Conservation (phyloP, 2,113 vertebrate genomes). For the Uria aalge region DNA sequence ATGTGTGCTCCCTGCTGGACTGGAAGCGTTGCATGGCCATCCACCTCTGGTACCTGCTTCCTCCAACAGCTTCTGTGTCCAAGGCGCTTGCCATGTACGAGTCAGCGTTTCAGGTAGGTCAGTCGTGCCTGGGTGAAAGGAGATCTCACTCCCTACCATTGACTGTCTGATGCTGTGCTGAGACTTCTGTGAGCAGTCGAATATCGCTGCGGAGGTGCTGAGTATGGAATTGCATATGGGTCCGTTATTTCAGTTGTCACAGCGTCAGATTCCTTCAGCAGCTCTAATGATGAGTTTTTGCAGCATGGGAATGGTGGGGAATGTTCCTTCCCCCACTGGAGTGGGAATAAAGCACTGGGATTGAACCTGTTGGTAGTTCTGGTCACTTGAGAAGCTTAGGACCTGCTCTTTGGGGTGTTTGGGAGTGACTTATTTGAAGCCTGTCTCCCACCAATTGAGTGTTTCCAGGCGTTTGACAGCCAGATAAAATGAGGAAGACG, state of each 20-base stretch:
- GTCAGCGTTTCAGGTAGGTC: constrained; percentile 85
- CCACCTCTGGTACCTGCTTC: constrained; percentile 95
- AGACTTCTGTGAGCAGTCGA: neutral
- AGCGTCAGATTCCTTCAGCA: rapidly evolving
- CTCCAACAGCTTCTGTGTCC: constrained; percentile 89
- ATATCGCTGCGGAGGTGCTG: rapidly evolving
- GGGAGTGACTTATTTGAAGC: neutral
- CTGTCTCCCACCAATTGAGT: neutral
- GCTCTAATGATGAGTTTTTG: neutral
- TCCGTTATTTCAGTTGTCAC: neutral
- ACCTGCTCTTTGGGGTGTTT: neutral
- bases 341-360: too few species aligned
- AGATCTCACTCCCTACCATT: rapidly evolving
- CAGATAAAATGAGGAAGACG: neutral
- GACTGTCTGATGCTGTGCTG: rapidly evolving
- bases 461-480: neutral
- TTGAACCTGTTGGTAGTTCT: too few species aligned
- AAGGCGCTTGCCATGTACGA: constrained; percentile 87
- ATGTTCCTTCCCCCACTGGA: neutral
- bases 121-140: rapidly evolving
- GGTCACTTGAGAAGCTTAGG: rapidly evolving
- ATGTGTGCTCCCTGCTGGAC: constrained; percentile 87
- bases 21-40: constrained; percentile 92
- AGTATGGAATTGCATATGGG: rapidly evolving
- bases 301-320: too few species aligned